A percentile compares a stretch with the other conserved stretches of the same genome.
phyloP scores from a whole-genome alignment of 2,113 vertebrate genomes.

The Hyla sarda region DNA sequence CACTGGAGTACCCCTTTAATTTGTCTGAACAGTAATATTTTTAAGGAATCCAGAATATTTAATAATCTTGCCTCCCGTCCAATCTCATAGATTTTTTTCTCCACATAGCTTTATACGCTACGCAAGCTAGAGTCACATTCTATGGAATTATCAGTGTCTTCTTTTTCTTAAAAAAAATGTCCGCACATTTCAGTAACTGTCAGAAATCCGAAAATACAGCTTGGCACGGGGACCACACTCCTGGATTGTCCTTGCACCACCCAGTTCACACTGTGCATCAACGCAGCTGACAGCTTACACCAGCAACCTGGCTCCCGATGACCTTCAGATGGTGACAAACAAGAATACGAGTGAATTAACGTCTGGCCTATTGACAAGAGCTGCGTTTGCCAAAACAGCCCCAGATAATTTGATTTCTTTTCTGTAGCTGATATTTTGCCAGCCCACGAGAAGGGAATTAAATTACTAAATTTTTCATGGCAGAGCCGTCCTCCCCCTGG shows the following conservation, averaged over 20 bases:
- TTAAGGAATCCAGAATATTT: no score
- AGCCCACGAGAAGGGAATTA: constrained; percentile 92
- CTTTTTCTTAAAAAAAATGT: neutral
- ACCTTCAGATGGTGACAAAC: constrained; percentile 78
- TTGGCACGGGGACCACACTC: constrained; percentile 71
- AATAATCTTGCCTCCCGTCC: no score
- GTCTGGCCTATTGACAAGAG: constrained; percentile 88
- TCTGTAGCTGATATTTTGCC: constrained; percentile 88
- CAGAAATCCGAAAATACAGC: constrained; percentile 63
- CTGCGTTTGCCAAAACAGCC: constrained; percentile 87
- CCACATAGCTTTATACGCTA: neutral
- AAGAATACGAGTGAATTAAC: constrained; percentile 91
- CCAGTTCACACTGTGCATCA: constrained; percentile 78
- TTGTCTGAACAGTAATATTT: no score
- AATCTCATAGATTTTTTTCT: no score
- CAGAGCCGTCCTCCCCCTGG: constrained; percentile 80
- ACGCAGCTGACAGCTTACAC: constrained; percentile 78
- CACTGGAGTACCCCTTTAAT: no score
- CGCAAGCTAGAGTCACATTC: neutral
- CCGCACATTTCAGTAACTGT: neutral
- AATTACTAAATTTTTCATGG: constrained; percentile 83
- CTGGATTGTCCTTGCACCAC: constrained; percentile 71
- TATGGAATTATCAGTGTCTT: neutral
- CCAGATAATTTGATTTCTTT: constrained; percentile 93
- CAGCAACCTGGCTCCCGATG: constrained; percentile 73